Percentiles rank a stretch among this genome's conserved stretches.
Conservation (phyloP, 2,113 vertebrate species). For the Grammomys surdaster region DNA sequence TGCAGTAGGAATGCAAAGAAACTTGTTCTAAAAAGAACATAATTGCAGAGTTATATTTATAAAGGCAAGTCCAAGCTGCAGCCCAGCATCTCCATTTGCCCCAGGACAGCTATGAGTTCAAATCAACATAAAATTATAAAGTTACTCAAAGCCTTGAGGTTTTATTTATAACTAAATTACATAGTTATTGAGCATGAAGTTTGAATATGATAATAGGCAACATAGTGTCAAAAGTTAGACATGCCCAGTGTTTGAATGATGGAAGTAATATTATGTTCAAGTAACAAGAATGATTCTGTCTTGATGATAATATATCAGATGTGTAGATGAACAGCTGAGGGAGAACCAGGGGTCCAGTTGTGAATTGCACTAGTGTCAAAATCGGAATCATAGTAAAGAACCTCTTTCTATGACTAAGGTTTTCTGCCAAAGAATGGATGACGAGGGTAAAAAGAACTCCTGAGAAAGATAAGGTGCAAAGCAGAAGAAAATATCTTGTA, state of each 20-base stretch:
- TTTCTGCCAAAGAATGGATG: constrained; percentile 27
- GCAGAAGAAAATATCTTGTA: neutral
- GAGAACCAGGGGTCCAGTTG: too few species aligned
- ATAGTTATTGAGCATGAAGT: neutral
- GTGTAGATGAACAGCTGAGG: neutral
- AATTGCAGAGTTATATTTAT: neutral
- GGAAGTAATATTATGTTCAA: neutral
- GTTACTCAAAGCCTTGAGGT: neutral
- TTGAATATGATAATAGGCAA: neutral
- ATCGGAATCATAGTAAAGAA: neutral
- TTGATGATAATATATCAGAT: neutral
- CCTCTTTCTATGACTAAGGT: neutral
- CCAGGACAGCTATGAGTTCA: neutral
- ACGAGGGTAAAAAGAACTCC: neutral
- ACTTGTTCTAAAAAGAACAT: constrained; percentile 21
- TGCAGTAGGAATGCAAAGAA: neutral
- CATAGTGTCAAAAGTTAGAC: neutral
- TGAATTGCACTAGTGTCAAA: neutral
- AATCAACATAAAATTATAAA: neutral
- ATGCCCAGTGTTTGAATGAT: neutral
- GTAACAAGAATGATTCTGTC: neutral
- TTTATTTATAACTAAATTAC: neutral
- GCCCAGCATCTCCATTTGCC: too few species aligned
- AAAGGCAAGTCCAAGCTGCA: neutral
- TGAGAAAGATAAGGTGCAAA: neutral